Conservation (phyloP, 1,140 invertebrate species). For the Ephestia elutella region DNA sequence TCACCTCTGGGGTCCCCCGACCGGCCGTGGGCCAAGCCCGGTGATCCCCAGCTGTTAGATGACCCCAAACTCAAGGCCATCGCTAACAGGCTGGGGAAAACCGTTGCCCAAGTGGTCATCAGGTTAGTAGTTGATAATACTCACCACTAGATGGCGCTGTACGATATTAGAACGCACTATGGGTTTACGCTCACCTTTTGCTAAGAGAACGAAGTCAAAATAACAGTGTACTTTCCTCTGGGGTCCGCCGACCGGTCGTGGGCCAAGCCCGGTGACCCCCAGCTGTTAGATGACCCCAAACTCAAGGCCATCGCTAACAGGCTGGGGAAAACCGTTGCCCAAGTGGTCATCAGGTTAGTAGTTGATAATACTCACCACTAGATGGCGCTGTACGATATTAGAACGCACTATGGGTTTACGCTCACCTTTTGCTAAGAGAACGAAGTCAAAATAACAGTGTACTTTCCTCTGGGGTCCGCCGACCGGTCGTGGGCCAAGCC, state of each 20-base stretch:
- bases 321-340: conserved; percentile 79
- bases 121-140: conserved; percentile 57
- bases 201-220: conserved; percentile 68
- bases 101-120: conserved; percentile 80
- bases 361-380: conserved; percentile 11
- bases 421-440: conserved; percentile 76
- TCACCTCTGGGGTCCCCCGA: conserved; percentile 79
- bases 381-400: no score
- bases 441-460: conserved; percentile 78
- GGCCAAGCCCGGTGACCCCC: conserved; percentile 80
- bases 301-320: conserved; percentile 77
- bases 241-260: conserved; percentile 79
- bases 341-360: conserved; percentile 78
- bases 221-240: conserved; percentile 82
- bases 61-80: conserved; percentile 79
- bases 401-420: no score
- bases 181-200: conserved; percentile 79
- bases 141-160: no score
- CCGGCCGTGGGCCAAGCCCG: conserved; percentile 80
- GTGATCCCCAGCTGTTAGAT: conserved; percentile 78
- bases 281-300: conserved; percentile 78
- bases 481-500: conserved; percentile 80
- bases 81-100: conserved; percentile 78
- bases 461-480: conserved; percentile 79
- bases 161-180: no score